phyloP scores from a whole-genome alignment of 2,113 vertebrate genomes.

The Alligator sinensis region DNA sequence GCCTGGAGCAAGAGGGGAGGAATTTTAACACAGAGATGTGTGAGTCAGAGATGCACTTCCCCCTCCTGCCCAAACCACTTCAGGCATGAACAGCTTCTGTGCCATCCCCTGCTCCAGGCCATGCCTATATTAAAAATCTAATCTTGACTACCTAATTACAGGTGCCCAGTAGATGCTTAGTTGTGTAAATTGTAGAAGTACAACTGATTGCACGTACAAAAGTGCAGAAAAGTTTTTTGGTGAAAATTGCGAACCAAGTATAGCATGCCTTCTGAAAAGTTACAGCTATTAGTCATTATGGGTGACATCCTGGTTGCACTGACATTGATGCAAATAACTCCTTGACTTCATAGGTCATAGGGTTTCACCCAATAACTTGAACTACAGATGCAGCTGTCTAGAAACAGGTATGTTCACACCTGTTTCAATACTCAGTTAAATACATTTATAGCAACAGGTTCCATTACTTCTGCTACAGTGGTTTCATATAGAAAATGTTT shows the following conservation, averaged over 20 bases:
- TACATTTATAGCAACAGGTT: neutral
- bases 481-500: neutral
- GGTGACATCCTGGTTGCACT: rapidly evolving
- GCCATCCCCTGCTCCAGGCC: neutral
- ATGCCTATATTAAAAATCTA: neutral
- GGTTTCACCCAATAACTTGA: neutral
- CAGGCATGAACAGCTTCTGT: rapidly evolving
- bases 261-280: neutral
- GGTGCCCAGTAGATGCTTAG: rapidly evolving
- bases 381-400: neutral
- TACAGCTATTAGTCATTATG: neutral
- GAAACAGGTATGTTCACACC: neutral
- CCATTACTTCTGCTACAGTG: rapidly evolving
- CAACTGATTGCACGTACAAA: rapidly evolving
- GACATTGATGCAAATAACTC: rapidly evolving
- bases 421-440: neutral
- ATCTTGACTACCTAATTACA: rapidly evolving
- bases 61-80: neutral
- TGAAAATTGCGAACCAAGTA: rapidly evolving
- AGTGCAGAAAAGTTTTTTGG: rapidly evolving
- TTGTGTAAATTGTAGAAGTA: rapidly evolving
- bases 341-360: neutral
- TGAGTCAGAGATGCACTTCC: neutral
- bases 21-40: too few species aligned
- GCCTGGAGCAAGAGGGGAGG: too few species aligned